Percentiles rank a stretch among this genome's conserved stretches.
Conservation (phyloP, 1,140 invertebrate genomes). For the Oedothorax gibbosus region DNA sequence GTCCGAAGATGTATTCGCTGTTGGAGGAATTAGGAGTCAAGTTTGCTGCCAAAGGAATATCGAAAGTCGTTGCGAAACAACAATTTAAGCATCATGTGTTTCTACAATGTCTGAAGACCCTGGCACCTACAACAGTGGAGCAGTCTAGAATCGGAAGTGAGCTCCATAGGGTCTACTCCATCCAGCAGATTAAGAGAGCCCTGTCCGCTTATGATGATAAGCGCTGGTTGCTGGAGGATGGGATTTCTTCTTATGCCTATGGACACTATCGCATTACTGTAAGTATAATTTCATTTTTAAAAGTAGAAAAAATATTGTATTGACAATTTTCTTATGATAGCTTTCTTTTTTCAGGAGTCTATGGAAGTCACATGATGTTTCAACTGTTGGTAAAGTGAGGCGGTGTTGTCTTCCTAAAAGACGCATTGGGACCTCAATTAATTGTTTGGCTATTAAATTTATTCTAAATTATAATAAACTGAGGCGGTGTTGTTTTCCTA, state of each 20-base stretch:
- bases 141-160: neutral
- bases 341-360: no score
- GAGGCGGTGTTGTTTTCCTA: no score
- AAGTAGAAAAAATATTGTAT: no score
- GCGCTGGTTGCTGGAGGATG: neutral
- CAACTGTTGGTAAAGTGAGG: no score
- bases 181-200: neutral
- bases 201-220: constrained; percentile 3
- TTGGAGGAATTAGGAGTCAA: neutral
- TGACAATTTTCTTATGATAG: no score
- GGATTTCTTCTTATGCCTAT: neutral
- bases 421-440: no score
- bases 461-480: no score
- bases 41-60: constrained; percentile 31
- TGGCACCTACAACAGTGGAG: neutral
- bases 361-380: no score
- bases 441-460: no score
- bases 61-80: constrained; percentile 4
- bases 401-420: no score
- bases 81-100: constrained; percentile 1
- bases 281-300: no score
- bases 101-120: neutral
- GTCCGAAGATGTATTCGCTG: constrained; percentile 29
- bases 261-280: neutral
- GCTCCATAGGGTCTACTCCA: neutral